Conservation (phyloP, 2,113 vertebrate genomes). For the Crotalus horridus region DNA sequence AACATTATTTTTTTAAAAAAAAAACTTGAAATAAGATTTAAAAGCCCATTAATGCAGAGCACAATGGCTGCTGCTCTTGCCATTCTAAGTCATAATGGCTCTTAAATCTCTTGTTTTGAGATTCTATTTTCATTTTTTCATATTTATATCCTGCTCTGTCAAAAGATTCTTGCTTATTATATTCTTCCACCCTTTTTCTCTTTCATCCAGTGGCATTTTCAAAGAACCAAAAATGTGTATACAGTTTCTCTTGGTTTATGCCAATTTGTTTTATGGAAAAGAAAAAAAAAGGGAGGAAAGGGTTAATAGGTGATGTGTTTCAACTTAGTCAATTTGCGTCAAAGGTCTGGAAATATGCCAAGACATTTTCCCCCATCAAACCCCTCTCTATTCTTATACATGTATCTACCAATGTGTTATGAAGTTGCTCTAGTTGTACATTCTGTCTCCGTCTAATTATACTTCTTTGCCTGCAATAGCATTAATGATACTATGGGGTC, state of each 20-base stretch:
- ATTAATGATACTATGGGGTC: not conserved
- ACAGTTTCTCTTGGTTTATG: not conserved
- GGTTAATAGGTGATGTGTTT: not conserved
- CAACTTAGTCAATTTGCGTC: not conserved
- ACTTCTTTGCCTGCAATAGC: not conserved
- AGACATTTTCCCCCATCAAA: not conserved
- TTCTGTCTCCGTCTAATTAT: not conserved
- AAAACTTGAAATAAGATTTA: slow-evolving; percentile 30
- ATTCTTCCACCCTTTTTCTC: not conserved
- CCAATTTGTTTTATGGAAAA: not conserved
- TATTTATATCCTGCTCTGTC: not conserved
- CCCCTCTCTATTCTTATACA: not conserved
- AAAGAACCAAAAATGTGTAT: not conserved
- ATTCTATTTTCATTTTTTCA: slow-evolving; percentile 30
- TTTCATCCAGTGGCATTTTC: not conserved
- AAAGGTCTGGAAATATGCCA: not conserved
- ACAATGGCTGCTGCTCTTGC: slow-evolving; percentile 31
- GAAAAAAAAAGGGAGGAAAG: not conserved
- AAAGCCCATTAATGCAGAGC: slow-evolving; percentile 26
- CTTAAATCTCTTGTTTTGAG: not conserved
- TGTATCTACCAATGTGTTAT: not conserved
- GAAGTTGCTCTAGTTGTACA: not conserved
- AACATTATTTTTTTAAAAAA: not conserved
- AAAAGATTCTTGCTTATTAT: slow-evolving; percentile 27
- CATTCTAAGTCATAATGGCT: not conserved